Base-by-base conservation (phyloP, 1,140 invertebrate species). In the Lordiphosa clarofinis region DNA sequence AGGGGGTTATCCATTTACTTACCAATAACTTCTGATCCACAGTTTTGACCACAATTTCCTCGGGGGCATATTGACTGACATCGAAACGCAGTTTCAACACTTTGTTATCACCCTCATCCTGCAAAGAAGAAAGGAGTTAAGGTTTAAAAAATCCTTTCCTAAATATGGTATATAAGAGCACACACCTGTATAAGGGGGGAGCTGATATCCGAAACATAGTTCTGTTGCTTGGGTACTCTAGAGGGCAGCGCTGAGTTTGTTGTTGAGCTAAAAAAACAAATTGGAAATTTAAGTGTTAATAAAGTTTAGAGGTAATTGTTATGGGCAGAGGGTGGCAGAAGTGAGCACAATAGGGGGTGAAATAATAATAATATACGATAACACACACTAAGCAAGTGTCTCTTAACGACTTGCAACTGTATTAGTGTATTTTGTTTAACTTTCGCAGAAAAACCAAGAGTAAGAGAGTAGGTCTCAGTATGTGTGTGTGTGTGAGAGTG, bases 31-130 rank as follows among this genome's bases (percentile, higher is more conserved):
- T 97, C 90, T 98, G 97, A 90, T 98, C 96, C 48, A 98, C 96
- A 65, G 96, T 98, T 90, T 98, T 98, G 50, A 98, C 96, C 73
- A 98, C 95, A 88, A 98, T 98, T 91, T 98, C 96, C 87, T 98
- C 96, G 8, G 96, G 96, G 43, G 94, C 94, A 89, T 98, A 98
- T 90, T 98, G 95, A 87, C 95, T 97, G 43, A 98, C 96, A 86
- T 98, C 97, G 89, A 98, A 98, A 82, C 96, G 92, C 11, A 98
- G 92, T 88, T 97, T 97, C 36, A 98, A 90, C 84, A 93, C 93
- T 90, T 97, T 98, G 90, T 93, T 95, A 78, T 96, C 94, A 15
- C 96, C 95, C 88, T 96, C 95, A 65, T 97, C 95, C 81, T 95
- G 93, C 40, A 56, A 19, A 56, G 50, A 52, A 44, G 8, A 6